A percentile compares a stretch with the other conserved stretches of the same genome.
These are phyloP conservation scores for Epizoanthus scotinus DNA, from an alignment of 92 coral and sea anemone genomes.

Conservation along the genomic window DNA sequence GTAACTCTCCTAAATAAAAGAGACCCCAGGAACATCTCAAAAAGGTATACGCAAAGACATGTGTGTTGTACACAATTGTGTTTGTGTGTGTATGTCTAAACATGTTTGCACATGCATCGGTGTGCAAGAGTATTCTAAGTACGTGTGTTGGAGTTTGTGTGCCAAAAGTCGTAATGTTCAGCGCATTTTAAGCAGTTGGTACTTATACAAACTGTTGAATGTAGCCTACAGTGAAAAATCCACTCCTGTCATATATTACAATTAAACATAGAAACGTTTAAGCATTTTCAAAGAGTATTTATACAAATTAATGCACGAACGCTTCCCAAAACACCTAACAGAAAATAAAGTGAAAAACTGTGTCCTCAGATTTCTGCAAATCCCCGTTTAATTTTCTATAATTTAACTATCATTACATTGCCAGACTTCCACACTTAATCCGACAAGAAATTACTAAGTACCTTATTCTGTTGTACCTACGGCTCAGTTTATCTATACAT, in stretches of 20 bases:
- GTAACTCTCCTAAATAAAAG: too few relatives aligned
- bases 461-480: neutral
- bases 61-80: too few relatives aligned
- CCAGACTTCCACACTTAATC: neutral
- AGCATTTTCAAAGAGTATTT: neutral
- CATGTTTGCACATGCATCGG: too few relatives aligned
- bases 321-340: neutral
- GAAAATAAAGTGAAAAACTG: neutral
- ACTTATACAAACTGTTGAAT: neutral
- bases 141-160: too few relatives aligned
- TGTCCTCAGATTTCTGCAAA: slow-evolving; percentile 23
- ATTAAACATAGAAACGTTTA: neutral
- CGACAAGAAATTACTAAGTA: neutral
- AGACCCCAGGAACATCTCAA: too few relatives aligned
- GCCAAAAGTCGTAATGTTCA: neutral
- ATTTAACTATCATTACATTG: neutral
- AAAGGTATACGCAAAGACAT: too few relatives aligned
- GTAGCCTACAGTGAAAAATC: neutral
- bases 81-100: too few relatives aligned
- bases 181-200: neutral
- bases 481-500: slow-evolving; percentile 7
- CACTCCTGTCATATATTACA: neutral
- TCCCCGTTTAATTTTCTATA: neutral
- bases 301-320: too few relatives aligned
- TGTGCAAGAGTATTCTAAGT: too few relatives aligned